Conservation (phyloP, 2,113 vertebrate species). For the Sciurus niger region DNA sequence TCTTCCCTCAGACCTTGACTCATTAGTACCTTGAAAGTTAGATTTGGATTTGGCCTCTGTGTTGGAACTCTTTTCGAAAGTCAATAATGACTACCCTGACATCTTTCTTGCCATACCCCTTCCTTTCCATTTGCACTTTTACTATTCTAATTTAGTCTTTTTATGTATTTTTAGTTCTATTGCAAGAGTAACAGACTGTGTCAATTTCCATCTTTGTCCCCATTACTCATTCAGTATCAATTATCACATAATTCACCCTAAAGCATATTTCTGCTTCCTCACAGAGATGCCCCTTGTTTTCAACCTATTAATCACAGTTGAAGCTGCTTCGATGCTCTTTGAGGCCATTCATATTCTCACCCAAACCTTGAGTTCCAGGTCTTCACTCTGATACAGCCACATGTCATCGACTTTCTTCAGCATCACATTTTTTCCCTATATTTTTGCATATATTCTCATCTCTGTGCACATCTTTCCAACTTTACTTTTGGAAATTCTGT, state of each 20-base stretch:
- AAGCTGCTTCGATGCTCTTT: background rate
- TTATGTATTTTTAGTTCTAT: background rate
- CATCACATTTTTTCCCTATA: background rate
- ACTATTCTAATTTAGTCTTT: background rate
- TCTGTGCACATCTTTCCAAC: background rate
- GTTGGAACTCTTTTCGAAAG: background rate
- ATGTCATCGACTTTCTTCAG: background rate
- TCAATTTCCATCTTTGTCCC: background rate
- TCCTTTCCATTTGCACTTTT: background rate
- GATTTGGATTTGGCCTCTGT: constrained; percentile 3
- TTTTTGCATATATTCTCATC: background rate
- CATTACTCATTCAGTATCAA: background rate
- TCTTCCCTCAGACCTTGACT: background rate
- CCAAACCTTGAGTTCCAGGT: background rate
- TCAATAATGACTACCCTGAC: background rate
- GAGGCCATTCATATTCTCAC: background rate
- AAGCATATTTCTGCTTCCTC: background rate
- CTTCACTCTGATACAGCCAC: background rate
- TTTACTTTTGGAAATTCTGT: background rate
- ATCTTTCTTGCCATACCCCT: background rate
- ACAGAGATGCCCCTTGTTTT: background rate
- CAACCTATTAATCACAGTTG: background rate
- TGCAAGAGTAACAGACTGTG: background rate
- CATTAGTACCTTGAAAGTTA: constrained; percentile 23
- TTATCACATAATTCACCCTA: background rate